A percentile compares a stretch with the other conserved stretches of the same genome.
These are phyloP conservation scores for Falco peregrinus DNA, from an alignment of 2,797 vertebrate genomes.

Conservation along the genomic window DNA sequence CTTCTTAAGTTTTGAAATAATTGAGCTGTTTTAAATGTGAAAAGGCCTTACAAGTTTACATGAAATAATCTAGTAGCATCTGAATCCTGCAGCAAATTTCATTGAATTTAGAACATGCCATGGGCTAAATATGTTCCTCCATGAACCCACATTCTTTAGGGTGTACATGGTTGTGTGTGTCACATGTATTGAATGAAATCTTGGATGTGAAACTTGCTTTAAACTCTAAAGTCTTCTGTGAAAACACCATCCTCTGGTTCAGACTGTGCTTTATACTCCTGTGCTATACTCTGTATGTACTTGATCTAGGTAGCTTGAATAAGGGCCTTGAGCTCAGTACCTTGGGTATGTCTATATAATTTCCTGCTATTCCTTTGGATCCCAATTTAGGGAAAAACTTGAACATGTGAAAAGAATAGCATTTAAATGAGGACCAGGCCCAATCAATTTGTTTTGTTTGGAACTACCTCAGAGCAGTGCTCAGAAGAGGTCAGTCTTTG, in stretches of 20 bases:
- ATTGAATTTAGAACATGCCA: neutral
- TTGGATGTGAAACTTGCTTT: neutral
- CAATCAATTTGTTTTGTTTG: neutral
- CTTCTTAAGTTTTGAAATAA: too few relatives aligned
- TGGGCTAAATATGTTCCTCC: neutral
- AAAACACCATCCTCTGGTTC: neutral
- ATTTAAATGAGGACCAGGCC: neutral
- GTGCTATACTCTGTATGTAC: neutral
- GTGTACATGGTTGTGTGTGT: rapidly evolving
- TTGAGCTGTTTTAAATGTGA: neutral
- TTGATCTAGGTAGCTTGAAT: neutral
- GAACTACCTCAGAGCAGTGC: neutral
- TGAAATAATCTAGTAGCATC: neutral
- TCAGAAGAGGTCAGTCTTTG: neutral
- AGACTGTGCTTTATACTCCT: neutral
- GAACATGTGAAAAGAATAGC: neutral
- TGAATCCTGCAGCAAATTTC: conserved; percentile 22
- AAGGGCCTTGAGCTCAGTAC: neutral
- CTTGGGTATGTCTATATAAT: neutral
- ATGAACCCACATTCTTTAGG: neutral
- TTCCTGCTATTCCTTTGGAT: neutral
- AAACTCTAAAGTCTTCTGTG: neutral
- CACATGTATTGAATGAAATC: neutral
- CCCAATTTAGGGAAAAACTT: neutral
- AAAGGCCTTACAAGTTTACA: neutral